Base-by-base conservation (phyloP, 2,888 invertebrate species). In the Scaptomyza cyrtandrae region DNA sequence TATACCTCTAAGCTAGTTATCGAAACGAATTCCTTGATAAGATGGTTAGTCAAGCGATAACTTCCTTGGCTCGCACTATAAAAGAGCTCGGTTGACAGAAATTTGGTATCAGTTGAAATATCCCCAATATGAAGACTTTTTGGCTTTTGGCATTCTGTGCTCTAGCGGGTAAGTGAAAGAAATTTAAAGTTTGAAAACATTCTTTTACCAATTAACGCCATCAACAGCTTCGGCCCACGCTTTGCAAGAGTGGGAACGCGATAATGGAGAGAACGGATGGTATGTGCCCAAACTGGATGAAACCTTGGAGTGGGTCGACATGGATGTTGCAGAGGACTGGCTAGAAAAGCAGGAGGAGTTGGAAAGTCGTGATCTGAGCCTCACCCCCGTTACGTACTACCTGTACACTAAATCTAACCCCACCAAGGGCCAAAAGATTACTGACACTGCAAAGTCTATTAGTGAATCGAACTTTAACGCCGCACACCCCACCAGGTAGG, bases 361-460 rank as follows among this genome's bases (percentile, higher is more conserved):
- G 7, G 81, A 84, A 31, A 35, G 6, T 6, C 75, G 75, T n/a
- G 66, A 13, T 0, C 24, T 82, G 6, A 50, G 24, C 54, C 69
- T 74, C 44, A 67, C 55, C 0, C 77, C 88, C 0, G 85, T 88
- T 1, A 65, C 46, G 0, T 91, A 75, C 62, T 85, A 87, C 43
- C 61, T 91, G 54, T 91, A 72, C 59, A 91, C 91, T n/a, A 56
- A 57, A 0, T 54, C 75, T 0, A 90, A 91, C 64, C 86, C 89
- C 4, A 62, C 16, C 1, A 73, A 71, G 49, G 71, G 78, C 1
- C 71, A 75, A 52, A 71, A 86, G 63, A 79, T 91, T 41, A 71
- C 67, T 1, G 63, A 64, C 13, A 71, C 49, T 33, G 48, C 33
- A 6, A 70, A 75, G 48, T 83, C 87, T 13, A 71, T 86, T 24